Evolutionary conservation across 2,113 vertebrate species (phyloP).

Genomic region (Hymenochirus boettgeri): DNA sequence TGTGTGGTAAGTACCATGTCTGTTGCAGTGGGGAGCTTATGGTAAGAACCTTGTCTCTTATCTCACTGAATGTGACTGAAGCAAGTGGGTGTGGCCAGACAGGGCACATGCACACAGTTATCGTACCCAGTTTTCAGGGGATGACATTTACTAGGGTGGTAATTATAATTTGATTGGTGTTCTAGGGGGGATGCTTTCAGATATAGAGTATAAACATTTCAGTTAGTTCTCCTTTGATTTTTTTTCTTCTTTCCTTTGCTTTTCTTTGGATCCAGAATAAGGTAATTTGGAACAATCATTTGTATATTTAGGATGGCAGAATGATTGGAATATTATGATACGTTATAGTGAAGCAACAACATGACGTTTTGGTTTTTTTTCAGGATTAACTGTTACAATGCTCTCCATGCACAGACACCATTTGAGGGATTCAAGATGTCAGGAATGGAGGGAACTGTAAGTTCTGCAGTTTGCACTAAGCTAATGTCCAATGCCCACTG

Average conservation of each 20-base stretch:
- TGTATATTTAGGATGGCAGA: too few species aligned
- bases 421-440: slow-evolving; percentile 96
- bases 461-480: slow-evolving; percentile 45
- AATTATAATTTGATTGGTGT: too few species aligned
- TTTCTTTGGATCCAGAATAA: neutral
- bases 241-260: neutral
- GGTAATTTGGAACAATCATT: neutral
- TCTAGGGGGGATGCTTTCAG: too few species aligned
- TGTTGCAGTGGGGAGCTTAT: too few species aligned
- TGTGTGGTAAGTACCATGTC: slow-evolving; percentile 87
- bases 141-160: too few species aligned
- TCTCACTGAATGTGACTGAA: too few species aligned
- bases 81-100: too few species aligned
- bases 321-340: neutral
- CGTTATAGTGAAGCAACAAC: neutral
- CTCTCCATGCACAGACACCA: slow-evolving; percentile 82
- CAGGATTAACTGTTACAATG: slow-evolving; percentile 96
- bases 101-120: too few species aligned
- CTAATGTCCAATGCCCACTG: neutral
- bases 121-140: too few species aligned
- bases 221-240: neutral
- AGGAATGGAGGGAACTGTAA: slow-evolving; percentile 93
- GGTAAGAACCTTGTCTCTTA: too few species aligned
- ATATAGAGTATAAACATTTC: too few species aligned
- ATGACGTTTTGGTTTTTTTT: slow-evolving; percentile 10